Conservation (phyloP, 2,797 vertebrate species). For the Hypotaenidia okinawae region DNA sequence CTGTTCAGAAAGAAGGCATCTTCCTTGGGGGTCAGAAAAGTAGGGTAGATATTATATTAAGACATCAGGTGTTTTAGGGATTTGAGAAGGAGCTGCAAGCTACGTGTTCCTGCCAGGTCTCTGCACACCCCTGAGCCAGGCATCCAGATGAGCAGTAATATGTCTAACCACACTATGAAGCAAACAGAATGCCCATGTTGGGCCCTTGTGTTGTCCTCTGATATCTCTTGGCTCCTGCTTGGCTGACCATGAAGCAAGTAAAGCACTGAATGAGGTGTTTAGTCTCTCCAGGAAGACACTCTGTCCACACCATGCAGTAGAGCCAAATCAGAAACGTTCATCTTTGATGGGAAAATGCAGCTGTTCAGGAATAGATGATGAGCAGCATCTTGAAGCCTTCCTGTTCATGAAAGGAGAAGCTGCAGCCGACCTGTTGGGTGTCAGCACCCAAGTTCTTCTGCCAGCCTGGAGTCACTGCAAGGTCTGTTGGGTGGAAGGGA, state of each 20-base stretch:
- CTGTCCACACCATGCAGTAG: accelerated
- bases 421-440: neutral
- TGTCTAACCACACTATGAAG: neutral
- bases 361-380: neutral
- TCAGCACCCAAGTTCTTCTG: neutral
- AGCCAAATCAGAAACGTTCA: neutral
- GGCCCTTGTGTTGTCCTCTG: too few relatives aligned
- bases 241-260: accelerated
- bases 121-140: accelerated
- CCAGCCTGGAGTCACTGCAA: accelerated
- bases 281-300: neutral
- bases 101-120: accelerated
- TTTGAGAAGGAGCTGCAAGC: neutral
- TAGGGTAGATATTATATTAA: accelerated
- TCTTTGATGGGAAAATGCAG: too few relatives aligned
- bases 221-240: neutral
- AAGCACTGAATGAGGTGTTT: too few relatives aligned
- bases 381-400: neutral
- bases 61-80: too few relatives aligned
- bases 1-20: neutral
- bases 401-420: neutral
- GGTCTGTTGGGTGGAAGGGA: neutral
- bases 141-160: accelerated
- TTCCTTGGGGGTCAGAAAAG: neutral
- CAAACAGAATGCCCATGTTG: neutral